phyloP scores from a whole-genome alignment of 2,113 vertebrate species.

The Arenaria interpres region DNA sequence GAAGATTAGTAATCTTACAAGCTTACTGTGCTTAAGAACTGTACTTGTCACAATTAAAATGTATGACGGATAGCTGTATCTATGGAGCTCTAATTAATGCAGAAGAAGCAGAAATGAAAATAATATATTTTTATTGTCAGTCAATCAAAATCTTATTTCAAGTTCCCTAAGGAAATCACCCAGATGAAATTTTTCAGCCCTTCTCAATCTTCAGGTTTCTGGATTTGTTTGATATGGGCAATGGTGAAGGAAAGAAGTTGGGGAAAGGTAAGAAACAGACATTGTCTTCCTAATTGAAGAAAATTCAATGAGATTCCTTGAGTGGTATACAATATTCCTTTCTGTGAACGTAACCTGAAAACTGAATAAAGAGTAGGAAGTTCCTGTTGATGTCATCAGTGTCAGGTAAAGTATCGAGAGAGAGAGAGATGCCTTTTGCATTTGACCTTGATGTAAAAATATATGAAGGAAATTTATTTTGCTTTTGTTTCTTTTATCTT shows the following conservation, averaged over 20 bases:
- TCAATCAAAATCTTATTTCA: background rate
- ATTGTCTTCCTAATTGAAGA: background rate
- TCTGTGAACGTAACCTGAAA: background rate
- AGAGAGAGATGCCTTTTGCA: background rate
- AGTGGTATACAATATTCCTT: background rate
- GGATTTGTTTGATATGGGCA: background rate
- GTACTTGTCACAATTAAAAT: background rate
- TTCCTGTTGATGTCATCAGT: background rate
- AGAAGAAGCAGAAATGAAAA: background rate
- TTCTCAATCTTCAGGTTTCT: background rate
- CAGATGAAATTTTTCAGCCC: background rate
- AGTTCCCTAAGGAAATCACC: background rate
- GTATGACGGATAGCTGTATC: background rate
- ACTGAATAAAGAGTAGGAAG: background rate
- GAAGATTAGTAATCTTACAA: background rate
- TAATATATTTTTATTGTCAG: background rate
- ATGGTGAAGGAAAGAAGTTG: background rate
- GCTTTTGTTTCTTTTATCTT: background rate
- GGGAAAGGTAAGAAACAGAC: background rate
- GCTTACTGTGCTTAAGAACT: background rate
- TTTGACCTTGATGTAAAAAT: background rate
- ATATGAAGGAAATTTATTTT: background rate
- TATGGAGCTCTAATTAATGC: background rate
- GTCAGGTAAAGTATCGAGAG: background rate
- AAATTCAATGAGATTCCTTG: background rate